Base-by-base conservation (phyloP, 2,888 invertebrate species). In the Cremastobaeus sp. region DNA sequence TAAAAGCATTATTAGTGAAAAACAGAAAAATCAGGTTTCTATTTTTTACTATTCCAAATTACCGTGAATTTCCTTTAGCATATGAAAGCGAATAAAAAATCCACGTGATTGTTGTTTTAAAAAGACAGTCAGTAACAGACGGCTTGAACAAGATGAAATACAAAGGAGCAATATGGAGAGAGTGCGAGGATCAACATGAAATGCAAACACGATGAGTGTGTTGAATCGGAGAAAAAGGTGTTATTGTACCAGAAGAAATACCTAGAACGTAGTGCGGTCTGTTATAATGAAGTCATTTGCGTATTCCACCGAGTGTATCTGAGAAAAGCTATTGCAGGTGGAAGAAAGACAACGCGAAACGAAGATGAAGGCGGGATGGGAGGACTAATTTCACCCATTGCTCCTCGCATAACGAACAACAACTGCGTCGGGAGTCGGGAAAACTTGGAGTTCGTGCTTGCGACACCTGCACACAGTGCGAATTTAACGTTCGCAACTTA, bases 221-320 rank as follows among this genome's bases (percentile, higher is more conserved):
- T 32, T 41, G 65, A 34, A 41, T 57, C 41, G 25, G 12, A 48
- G 64, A 35, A 54, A 50, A 35, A 64, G 41, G 39, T 59, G 71
- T 68, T 48, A 18, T 50, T 15, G 14, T 21, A 21, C 28, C 50
- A 34, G 34, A 75, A 66, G 57, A 69, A 74, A 66, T 54, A 41
- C 39, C 60, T 50, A 60, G 54, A 59, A 59, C 48, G 74, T 59
- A 70, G n/a, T 47, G 60, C 47, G 66, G 78, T 78, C 70, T 64
- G 78, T 81, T 82, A 79, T 83, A 84, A 85, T 79, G 81, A 83
- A 84, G 83, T 84, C 82, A 84, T 85, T 84, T 81, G 81, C 81
- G 82, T 82, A 82, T 78, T 80, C 78, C 76, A 74, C 74, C 75
- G 62, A 75, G 79, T 78, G 79, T 77, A 81, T 76, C 75, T 50